Evolutionary conservation across 2,797 vertebrate species (phyloP).

Genomic region (Micrastur ruficollis): DNA sequence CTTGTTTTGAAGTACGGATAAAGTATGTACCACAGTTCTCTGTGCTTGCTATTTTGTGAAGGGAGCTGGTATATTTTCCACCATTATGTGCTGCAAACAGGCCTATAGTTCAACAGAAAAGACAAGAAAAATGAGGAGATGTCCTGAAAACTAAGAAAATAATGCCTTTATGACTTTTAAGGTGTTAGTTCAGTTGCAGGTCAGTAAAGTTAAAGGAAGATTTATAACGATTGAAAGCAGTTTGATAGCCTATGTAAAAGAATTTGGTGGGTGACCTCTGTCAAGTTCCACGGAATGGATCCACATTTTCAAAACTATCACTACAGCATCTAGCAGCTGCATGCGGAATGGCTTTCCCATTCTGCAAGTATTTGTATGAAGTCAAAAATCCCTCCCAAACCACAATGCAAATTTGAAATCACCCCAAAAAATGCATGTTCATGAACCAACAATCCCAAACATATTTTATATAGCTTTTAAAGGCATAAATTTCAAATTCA

Average conservation of each 20-base stretch:
- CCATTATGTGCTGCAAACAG: neutral
- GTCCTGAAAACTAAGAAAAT: neutral
- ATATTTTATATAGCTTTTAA: neutral
- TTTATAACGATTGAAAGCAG: neutral
- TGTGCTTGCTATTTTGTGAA: neutral
- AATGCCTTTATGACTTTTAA: neutral
- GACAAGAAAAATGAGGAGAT: neutral
- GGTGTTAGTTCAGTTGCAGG: neutral
- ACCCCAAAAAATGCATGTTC: neutral
- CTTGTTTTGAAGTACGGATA: neutral
- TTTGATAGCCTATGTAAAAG: neutral
- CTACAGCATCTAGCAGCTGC: neutral
- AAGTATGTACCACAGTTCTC: neutral
- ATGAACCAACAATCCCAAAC: neutral
- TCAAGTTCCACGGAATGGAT: neutral
- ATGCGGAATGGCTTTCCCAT: neutral
- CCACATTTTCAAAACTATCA: neutral
- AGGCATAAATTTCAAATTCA: neutral
- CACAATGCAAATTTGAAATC: neutral
- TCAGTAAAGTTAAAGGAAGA: neutral
- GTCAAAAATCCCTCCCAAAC: neutral
- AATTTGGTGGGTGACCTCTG: neutral
- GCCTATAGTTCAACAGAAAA: neutral
- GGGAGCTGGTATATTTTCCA: neutral
- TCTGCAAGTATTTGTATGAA: neutral